These are phyloP conservation scores for Mustela nigripes DNA, from an alignment of 2,113 vertebrate genomes.

Conservation along the genomic window DNA sequence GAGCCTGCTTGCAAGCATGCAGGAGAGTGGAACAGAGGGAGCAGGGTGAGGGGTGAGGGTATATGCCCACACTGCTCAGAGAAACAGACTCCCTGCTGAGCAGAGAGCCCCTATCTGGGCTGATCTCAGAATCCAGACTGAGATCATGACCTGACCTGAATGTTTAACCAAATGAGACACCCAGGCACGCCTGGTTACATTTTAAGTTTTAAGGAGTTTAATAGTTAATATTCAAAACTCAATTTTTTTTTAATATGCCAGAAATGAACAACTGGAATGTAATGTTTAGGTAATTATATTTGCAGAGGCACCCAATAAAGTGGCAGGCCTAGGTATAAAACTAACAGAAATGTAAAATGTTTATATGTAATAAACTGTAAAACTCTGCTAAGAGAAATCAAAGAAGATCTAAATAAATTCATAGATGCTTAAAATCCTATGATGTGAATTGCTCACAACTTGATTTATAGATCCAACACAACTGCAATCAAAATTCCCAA, in stretches of 20 bases:
- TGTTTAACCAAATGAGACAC: background rate
- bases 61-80: background rate
- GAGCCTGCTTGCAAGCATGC: background rate
- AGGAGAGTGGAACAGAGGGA: background rate
- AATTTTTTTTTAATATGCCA: background rate
- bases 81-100: background rate
- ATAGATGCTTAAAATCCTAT: background rate
- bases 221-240: background rate
- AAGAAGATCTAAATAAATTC: background rate
- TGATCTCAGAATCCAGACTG: background rate
- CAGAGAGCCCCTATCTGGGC: background rate
- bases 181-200: background rate
- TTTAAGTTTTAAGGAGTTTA: background rate
- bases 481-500: background rate
- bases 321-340: background rate
- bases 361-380: background rate
- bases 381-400: background rate
- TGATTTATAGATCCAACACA: background rate
- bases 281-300: background rate
- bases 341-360: background rate
- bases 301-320: background rate
- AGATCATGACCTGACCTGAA: background rate
- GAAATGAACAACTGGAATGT: background rate
- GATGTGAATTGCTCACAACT: background rate
- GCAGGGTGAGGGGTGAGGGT: too few species aligned